Evolutionary conservation across 2,113 vertebrate species (phyloP).

Genomic region (Isichthys henryi): DNA sequence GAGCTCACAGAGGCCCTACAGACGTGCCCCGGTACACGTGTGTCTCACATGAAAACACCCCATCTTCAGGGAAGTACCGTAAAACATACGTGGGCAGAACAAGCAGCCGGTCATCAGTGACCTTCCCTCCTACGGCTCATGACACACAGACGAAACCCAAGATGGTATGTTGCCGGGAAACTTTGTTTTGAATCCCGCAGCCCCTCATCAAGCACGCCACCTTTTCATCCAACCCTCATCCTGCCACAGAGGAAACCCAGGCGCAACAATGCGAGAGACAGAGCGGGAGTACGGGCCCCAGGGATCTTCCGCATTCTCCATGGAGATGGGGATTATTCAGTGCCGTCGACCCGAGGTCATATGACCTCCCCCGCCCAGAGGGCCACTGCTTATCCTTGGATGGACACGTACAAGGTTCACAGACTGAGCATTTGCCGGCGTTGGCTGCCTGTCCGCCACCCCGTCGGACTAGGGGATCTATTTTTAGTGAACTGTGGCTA

Average conservation of each 20-base stretch:
- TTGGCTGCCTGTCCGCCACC: slow-evolving; percentile 10
- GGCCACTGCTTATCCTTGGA: not conserved
- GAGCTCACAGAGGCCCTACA: not conserved
- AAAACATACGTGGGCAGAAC: not conserved
- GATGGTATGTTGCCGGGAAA: not conserved
- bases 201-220: not conserved
- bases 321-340: slow-evolving; percentile 42
- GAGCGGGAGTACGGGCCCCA: slow-evolving; percentile 46
- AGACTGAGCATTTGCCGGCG: not conserved
- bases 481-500: not conserved
- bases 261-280: slow-evolving; percentile 33
- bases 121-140: not conserved
- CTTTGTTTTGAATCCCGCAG: not conserved
- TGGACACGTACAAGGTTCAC: not conserved
- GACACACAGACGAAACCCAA: not conserved
- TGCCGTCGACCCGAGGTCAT: slow-evolving; percentile 18
- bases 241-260: slow-evolving; percentile 44
- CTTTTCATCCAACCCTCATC: not conserved
- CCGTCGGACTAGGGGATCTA: not conserved
- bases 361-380: not conserved
- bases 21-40: not conserved
- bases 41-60: not conserved
- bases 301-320: slow-evolving; percentile 35
- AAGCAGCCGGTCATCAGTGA: not conserved
- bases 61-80: not conserved